Percentiles rank a stretch among this genome's conserved stretches.
These are phyloP conservation scores for Amblyraja radiata DNA, from an alignment of 2,797 vertebrate species.

Conservation along the genomic window DNA sequence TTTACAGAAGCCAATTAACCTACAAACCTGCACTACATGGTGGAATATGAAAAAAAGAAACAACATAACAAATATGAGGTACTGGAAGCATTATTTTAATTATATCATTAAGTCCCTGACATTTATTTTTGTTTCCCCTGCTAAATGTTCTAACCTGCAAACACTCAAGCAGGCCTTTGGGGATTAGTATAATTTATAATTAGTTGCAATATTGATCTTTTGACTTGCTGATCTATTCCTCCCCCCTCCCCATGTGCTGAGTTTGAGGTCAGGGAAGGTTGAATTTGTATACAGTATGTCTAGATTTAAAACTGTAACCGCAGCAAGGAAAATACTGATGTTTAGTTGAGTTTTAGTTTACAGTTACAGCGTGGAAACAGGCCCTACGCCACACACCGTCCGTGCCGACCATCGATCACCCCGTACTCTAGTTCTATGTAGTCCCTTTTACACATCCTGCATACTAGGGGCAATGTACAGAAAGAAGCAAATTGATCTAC, in stretches of 20 bases:
- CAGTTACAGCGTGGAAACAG: too few species aligned
- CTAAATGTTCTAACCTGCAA: conserved; percentile 37
- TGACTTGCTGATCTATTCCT: too few species aligned
- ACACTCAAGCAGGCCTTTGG: conserved; percentile 35
- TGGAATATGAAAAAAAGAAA: neutral
- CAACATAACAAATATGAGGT: neutral
- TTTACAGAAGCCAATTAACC: too few species aligned
- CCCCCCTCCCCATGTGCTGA: neutral
- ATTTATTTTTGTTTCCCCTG: neutral
- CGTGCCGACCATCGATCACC: too few species aligned
- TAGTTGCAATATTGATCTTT: neutral
- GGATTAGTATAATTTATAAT: neutral
- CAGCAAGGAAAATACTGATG: neutral
- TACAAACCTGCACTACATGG: too few species aligned
- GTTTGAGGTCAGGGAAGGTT: neutral
- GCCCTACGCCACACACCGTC: too few species aligned
- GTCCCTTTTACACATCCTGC: too few species aligned
- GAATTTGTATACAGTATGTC: too few species aligned
- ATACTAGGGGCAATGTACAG: too few species aligned
- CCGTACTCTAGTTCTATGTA: too few species aligned
- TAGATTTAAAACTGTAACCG: neutral
- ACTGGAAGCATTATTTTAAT: neutral
- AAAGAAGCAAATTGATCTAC: too few species aligned
- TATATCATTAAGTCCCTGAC: neutral
- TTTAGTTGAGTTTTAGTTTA: too few species aligned